A percentile compares a stretch with the other conserved stretches of the same genome.
These are phyloP conservation scores for Leuctra nigra DNA, from an alignment of 2,888 invertebrate species.

Conservation along the genomic window DNA sequence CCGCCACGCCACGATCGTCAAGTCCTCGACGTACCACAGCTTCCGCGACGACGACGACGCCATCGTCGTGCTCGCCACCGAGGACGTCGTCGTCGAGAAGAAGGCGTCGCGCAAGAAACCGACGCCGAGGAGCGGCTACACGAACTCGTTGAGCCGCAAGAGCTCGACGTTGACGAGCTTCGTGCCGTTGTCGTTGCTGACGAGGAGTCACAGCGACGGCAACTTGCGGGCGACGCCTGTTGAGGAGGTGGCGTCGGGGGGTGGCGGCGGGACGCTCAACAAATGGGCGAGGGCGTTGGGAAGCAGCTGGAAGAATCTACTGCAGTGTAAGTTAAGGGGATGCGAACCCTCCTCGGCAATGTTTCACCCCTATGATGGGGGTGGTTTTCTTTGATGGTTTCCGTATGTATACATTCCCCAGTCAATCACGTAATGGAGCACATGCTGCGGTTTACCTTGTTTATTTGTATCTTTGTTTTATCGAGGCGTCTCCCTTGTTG, in stretches of 20 bases:
- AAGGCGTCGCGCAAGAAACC: slow-evolving; percentile 39
- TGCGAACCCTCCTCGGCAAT: no score
- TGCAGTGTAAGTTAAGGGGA: slow-evolving; percentile 60
- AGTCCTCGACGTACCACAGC: slow-evolving; percentile 50
- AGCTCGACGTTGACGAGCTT: slow-evolving; percentile 34
- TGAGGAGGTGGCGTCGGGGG: background rate
- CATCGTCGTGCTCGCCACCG: slow-evolving; percentile 33
- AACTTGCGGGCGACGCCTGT: slow-evolving; percentile 43
- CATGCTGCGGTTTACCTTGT: no score
- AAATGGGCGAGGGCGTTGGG: slow-evolving; percentile 68
- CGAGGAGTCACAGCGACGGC: slow-evolving; percentile 65
- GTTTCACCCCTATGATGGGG: no score
- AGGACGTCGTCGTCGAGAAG: slow-evolving; percentile 35
- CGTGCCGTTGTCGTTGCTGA: slow-evolving; percentile 37
- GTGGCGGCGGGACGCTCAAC: slow-evolving; percentile 39
- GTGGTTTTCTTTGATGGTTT: no score
- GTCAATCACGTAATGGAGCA: no score
- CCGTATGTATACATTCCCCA: no score
- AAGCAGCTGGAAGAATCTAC: slow-evolving; percentile 73
- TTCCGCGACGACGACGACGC: slow-evolving; percentile 48
- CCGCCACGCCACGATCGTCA: slow-evolving; percentile 32
- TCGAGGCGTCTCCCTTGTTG: no score
- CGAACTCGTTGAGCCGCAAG: slow-evolving; percentile 28
- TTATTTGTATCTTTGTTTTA: no score
- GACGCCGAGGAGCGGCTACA: slow-evolving; percentile 36